Percentiles rank a stretch among this genome's conserved stretches.
Evolutionary conservation across 2,113 vertebrate species (phyloP).

Genomic region (Noturus placidus): DNA sequence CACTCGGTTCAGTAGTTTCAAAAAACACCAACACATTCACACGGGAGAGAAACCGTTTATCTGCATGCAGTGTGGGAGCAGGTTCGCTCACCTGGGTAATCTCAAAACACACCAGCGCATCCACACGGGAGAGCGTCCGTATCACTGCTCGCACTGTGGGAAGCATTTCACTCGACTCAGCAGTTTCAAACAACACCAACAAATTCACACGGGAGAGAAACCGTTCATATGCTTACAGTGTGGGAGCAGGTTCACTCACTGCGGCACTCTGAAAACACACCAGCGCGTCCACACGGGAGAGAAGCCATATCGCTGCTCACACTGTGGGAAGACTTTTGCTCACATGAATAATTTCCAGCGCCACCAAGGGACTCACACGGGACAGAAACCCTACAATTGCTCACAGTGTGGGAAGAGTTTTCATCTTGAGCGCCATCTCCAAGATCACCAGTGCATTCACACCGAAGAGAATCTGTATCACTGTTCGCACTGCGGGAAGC

Average conservation of each 20-base stretch:
- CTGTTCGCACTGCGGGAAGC: neutral
- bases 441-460: neutral
- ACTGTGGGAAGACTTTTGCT: neutral
- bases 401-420: slow-evolving; percentile 1
- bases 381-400: neutral
- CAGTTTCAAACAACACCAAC: neutral
- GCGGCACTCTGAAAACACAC: neutral
- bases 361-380: neutral
- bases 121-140: neutral
- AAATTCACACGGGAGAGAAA: neutral
- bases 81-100: neutral
- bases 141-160: neutral
- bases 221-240: neutral
- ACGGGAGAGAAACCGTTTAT: neutral
- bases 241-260: neutral
- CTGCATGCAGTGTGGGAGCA: neutral
- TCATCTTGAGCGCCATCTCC: neutral
- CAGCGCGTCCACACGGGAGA: slow-evolving; percentile 6
- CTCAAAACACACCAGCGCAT: neutral
- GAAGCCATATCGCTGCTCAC: neutral
- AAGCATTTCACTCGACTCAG: neutral
- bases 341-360: neutral
- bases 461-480: neutral
- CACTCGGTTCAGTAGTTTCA: neutral
- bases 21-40: neutral